Evolutionary conservation across 2,888 invertebrate species (phyloP).

Genomic region (Chalcis sispes): DNA sequence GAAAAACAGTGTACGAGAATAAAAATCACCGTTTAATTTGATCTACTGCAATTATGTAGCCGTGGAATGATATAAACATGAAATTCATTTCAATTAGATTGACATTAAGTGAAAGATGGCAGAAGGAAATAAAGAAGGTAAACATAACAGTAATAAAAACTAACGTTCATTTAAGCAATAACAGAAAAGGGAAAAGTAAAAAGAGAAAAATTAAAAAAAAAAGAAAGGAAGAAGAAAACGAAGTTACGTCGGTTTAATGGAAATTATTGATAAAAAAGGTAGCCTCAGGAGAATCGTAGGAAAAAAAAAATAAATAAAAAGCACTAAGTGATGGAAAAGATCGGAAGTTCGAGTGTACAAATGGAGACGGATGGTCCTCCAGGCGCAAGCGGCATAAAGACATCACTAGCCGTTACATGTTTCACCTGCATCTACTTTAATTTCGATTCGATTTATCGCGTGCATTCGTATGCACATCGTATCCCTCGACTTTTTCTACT

Average conservation of each 20-base stretch:
- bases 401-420: conserved; percentile 49
- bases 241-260: conserved; percentile 35
- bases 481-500: conserved; percentile 19
- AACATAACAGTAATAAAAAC: no score
- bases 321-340: conserved; percentile 28
- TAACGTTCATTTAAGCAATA: no score
- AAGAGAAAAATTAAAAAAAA: no score
- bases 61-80: no score
- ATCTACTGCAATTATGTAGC: no score
- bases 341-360: conserved; percentile 58
- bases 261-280: conserved; percentile 38
- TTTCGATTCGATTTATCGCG: conserved; percentile 55
- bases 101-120: no score
- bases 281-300: background rate
- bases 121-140: no score
- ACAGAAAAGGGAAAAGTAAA: no score
- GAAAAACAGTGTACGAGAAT: no score
- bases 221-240: conserved; percentile 6
- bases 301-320: conserved; percentile 7
- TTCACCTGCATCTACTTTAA: conserved; percentile 53
- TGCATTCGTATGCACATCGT: conserved; percentile 33
- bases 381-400: conserved; percentile 56
- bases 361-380: conserved; percentile 63
- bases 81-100: no score
- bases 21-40: no score